Conservation (phyloP, 2,888 invertebrate species). For the Nipponacmea schrenckii region DNA sequence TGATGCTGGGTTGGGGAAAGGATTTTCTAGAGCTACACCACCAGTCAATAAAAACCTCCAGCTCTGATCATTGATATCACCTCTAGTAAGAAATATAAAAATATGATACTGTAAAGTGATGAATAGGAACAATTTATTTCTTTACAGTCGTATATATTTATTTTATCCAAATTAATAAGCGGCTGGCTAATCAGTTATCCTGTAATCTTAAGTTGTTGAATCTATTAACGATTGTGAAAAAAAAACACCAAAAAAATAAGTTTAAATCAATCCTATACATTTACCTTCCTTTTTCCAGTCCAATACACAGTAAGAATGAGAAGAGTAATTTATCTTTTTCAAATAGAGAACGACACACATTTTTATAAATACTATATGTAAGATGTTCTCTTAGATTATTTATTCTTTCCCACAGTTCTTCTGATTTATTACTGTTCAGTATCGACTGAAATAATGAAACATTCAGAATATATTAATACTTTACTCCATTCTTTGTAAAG, state of each 20-base stretch:
- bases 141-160: not conserved
- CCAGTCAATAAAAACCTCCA: constrained; percentile 88
- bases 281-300: constrained; percentile 64
- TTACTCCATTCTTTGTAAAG: too few species aligned
- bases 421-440: constrained; percentile 78
- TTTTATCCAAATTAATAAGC: too few species aligned
- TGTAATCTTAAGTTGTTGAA: too few species aligned
- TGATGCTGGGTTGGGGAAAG: constrained; percentile 82
- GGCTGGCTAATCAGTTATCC: too few species aligned
- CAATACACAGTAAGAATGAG: constrained; percentile 66
- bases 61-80: constrained; percentile 76
- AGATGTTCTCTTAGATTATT: constrained; percentile 67
- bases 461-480: not conserved
- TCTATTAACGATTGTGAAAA: too few species aligned
- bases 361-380: constrained; percentile 71
- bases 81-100: constrained; percentile 41
- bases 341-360: constrained; percentile 71
- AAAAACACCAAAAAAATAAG: too few species aligned
- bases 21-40: constrained; percentile 84
- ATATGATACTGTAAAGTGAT: too few species aligned
- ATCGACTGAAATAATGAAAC: constrained; percentile 75
- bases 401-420: constrained; percentile 70
- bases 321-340: constrained; percentile 69
- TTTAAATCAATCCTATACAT: not conserved
- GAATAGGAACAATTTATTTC: not conserved